Evolutionary conservation across 2,888 invertebrate genomes (phyloP), one percentile per base, ranked within the genome.

Genomic region (Hydroisotoma schaefferi): DNA sequence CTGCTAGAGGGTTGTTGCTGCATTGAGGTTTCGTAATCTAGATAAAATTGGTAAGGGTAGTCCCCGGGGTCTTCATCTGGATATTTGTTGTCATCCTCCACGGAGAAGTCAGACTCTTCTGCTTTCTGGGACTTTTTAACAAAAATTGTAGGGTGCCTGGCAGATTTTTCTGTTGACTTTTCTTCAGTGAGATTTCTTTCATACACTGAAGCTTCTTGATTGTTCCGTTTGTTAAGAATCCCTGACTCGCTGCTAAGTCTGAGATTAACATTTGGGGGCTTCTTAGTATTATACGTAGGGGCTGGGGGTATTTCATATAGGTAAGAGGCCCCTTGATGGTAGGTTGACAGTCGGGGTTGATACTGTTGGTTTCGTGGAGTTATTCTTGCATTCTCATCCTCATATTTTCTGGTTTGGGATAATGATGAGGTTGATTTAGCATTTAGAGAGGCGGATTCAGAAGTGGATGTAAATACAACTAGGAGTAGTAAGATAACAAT

Each of bases 181-280:
- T n/a, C n/a, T n/a, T n/a, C n/a, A n/a, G n/a, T n/a, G n/a, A n/a
- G n/a, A n/a, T n/a, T n/a, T n/a, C n/a, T n/a, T n/a, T n/a, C n/a
- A n/a, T n/a, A n/a, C n/a, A n/a, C n/a, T n/a, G n/a, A n/a, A n/a
- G n/a, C n/a, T n/a, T n/a, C n/a, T n/a, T n/a, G n/a, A 26, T 29
- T 22, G 12, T 18, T 18, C 8, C 26, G 29, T 25, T 22, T 44
- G 27, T n/a, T n/a, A 48, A 67, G 44, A 58, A 64, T 61, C 37
- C 67, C 67, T 25, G 63, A 67, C 44, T 67, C 63, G 1, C 63
- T 63, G 51, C 54, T 62, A 8, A 56, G 43, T 15, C 51, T 48
- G 8, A 55, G 28, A n/a, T 44, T 23, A 12, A 52, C 59, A 20
- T 47, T 46, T 15, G 63, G 63, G 23, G 38, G 20, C 6, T 23